Evolutionary conservation across 2,888 invertebrate species (phyloP), one percentile per base, ranked within the genome.

Genomic region (Crematogaster levior): DNA sequence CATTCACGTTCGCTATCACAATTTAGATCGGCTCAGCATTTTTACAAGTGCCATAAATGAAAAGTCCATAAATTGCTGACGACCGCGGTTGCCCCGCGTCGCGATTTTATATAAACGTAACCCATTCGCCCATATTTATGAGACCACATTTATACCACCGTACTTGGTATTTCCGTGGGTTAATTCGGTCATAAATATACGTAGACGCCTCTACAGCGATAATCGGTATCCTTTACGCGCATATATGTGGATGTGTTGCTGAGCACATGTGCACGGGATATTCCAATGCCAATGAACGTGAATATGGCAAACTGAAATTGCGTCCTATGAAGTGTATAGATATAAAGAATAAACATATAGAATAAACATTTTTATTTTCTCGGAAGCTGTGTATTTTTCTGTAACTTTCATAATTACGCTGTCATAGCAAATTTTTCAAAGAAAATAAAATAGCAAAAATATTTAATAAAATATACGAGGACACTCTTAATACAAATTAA

Each of bases 131-230:
- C 27, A 84, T 87, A 85, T 85, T 85, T 85, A 88, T 75, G 79
- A 58, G 66, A n/a, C 60, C 83, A 72, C 89, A 74, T 87, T 87
- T 83, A 82, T 79, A 51, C 51, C 66, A 30, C 48, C 51, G 79
- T 85, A 83, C 84, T 89, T 82, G 87, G 82, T 83, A 89, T 87
- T 88, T 89, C 83, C 84, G 82, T 18, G 74, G 87, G 83, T 88
- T 88, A 88, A 88, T 88, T 87, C 85, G 81, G 58, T 80, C 89
- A 85, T 88, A 88, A 88, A 88, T 88, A 86, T 65, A 84, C 79
- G 70, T 58, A 30, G 84, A 85, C 87, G 80, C 82, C 80, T 88
- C 82, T 77, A 82, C 81, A 85, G 46, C 84, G 86, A 88, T 86
- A 84, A 86, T 85, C 88, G 77, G 81, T 60, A 46, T 43, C 37